Evolutionary conservation across 2,888 invertebrate species (phyloP), one percentile per base, ranked within the genome.

Genomic region (Ligdia adustata): DNA sequence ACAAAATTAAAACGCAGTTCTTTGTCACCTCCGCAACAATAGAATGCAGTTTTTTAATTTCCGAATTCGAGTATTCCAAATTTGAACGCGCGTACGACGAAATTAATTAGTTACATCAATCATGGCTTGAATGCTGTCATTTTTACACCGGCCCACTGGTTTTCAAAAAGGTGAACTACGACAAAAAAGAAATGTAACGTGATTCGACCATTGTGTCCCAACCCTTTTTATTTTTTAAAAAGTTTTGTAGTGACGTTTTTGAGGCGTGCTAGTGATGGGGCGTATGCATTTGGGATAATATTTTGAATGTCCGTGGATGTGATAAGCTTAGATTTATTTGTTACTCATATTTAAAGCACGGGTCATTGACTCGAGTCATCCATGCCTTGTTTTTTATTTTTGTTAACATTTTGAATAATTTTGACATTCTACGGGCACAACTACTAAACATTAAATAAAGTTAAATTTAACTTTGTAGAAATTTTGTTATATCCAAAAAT

Each of bases 41-140:
- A 49, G 68, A n/a, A 59, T 61, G 69, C 69, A 65, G 69, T 69
- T 80, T 80, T 77, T 76, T 64, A 71, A 80, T 78, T 80, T 75
- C 47, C 33, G 55, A 73, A 79, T 82, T 86, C 80, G 74, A 87
- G 84, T 83, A 72, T 72, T n/a, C 72, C 61, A 57, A 69, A 66
- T 74, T 69, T 69, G 64, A 73, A 77, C 75, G 75, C 71, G 75
- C 72, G 75, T 69, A 75, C 76, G 69, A 82, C 79, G 69, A 86
- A 87, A 90, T 89, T 89, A 90, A 89, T 90, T 90, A 90, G 89
- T 88, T 85, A 74, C 88, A 90, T 90, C 89, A 83, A 88, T 90
- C 89, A 87, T 66, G 60, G 57, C 57, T 57, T 83, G 82, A 86
- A 86, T 82, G 68, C 79, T 79, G 83, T 80, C 82, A 79, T 71